Evolutionary conservation across 1,140 invertebrate genomes (phyloP).

Genomic region (Acromyrmex echinatior): DNA sequence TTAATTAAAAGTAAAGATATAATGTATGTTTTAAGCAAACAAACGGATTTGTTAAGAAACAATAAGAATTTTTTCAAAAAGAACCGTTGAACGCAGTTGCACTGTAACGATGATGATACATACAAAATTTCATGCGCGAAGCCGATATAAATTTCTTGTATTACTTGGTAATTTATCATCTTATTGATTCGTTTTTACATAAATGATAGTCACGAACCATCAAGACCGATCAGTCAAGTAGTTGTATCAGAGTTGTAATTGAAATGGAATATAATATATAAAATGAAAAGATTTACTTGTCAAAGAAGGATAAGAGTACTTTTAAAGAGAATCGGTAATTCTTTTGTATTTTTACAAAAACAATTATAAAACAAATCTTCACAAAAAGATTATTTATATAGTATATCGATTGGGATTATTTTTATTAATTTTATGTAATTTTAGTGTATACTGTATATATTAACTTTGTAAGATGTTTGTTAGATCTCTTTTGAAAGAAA

Average conservation of each 20-base stretch:
- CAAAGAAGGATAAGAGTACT: not conserved
- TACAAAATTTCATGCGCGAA: not conserved
- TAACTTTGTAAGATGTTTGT: not conserved
- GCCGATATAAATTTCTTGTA: not conserved
- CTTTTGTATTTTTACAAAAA: not conserved
- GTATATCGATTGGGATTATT: not conserved
- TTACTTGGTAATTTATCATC: not conserved
- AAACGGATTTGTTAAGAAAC: not conserved
- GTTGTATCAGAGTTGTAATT: not conserved
- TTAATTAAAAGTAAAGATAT: conserved; percentile 31
- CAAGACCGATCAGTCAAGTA: not conserved
- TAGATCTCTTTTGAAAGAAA: not conserved
- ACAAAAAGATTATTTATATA: not conserved
- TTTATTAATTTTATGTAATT: not conserved
- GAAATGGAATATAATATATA: not conserved
- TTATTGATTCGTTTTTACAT: not conserved
- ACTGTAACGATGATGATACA: not conserved
- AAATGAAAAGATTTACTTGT: conserved; percentile 1
- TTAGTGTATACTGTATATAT: not conserved
- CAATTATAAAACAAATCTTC: not conserved
- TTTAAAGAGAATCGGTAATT: not conserved
- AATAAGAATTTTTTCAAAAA: not conserved
- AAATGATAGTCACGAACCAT: not conserved
- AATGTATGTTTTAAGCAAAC: conserved; percentile 4
- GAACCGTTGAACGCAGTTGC: not conserved